Base-by-base conservation (phyloP, 2,888 invertebrate species). In the Pseudolycoriella hygida region DNA sequence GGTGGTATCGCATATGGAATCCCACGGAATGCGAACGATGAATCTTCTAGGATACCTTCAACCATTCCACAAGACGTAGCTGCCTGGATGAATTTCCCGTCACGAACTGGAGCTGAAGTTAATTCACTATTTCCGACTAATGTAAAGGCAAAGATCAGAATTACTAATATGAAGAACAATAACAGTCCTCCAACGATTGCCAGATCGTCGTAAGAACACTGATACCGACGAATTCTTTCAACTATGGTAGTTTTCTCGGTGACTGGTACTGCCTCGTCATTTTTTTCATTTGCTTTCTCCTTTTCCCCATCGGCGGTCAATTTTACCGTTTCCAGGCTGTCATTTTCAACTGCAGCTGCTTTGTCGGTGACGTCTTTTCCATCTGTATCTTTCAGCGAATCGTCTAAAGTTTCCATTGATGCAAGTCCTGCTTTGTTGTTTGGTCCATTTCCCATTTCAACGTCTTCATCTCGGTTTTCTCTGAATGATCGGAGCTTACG, bases 1-100 rank as follows among this genome's bases (percentile, higher is more conserved):
- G 87, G 87, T 3, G 84, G 78, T 17, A 75, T 62, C 3, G 87
- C 87, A 59, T 81, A 88, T 0, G 87, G 87, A 48, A 88, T 80
- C 45, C 85, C 84, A 40, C 80, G 76, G 64, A 87, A 88, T 12
- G 81, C 81, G 54, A 79, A 81, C 0, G 79, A 25, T 32, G 80
- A 78, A 55, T 85, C 83, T 55, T 85, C 80, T 49, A 82, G 66
- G 39, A 82, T 63, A 15, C 87, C 88, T 64, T 87, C 80, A 18
- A 86, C 79, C 49, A 69, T 70, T 43, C 88, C 88, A 58, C 88
- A 88, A 34, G 78, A 72, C 2, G 85, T 82, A 40, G 78, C 71
- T 0, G 86, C 78, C 44, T 75, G 72, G 17, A 84, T 73, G 56
- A 69, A 84, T 50, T 75, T 76, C 12, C 83, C 85, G 51, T 83